phyloP scores from a whole-genome alignment of 2,113 vertebrate species.

The Petrocephalus zakoni region DNA sequence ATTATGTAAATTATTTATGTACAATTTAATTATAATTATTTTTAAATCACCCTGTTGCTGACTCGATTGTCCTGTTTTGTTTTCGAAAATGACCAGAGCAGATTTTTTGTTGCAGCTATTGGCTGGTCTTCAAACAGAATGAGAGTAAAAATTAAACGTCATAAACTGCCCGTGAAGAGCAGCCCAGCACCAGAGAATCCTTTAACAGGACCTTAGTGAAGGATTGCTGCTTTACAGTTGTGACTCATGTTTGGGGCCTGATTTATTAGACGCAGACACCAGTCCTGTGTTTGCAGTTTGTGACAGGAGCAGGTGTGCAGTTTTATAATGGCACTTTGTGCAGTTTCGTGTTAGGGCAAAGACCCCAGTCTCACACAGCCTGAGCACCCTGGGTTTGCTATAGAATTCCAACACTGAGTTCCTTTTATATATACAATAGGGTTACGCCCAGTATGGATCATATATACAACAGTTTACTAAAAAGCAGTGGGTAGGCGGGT shows the following conservation, averaged over 20 bases:
- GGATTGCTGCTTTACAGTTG: neutral
- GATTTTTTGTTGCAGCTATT: neutral
- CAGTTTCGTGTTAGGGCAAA: neutral
- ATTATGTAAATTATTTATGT: slow-evolving; percentile 5
- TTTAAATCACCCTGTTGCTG: neutral
- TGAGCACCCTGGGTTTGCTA: neutral
- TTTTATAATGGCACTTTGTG: neutral
- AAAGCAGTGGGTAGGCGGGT: neutral
- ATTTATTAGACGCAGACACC: neutral
- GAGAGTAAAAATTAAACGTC: neutral
- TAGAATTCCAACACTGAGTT: neutral
- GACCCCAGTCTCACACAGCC: neutral
- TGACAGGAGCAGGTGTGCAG: neutral
- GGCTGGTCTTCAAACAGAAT: neutral
- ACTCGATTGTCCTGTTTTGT: neutral
- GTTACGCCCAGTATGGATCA: neutral
- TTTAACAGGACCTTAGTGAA: neutral
- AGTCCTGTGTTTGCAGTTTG: neutral
- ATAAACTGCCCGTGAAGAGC: neutral
- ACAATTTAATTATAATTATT: neutral
- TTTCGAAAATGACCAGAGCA: neutral
- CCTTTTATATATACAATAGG: slow-evolving; percentile 3
- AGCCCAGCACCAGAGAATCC: neutral
- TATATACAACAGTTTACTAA: slow-evolving; percentile 1
- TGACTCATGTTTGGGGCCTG: neutral